Base-by-base conservation (phyloP, 2,113 vertebrate genomes). In the Anoplopoma fimbria region DNA sequence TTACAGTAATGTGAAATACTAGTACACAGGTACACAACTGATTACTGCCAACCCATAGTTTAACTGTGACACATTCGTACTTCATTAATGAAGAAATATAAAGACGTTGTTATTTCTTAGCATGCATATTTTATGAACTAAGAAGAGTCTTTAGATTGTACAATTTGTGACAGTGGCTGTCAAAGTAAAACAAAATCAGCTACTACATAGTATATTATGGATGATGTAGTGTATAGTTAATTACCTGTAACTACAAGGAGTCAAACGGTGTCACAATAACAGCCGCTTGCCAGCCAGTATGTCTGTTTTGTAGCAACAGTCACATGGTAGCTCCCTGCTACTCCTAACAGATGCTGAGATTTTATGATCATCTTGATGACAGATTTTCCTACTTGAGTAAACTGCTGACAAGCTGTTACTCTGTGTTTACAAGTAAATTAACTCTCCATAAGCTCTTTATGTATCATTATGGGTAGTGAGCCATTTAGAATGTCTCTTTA, bases 401-500 rank as follows among this genome's bases (percentile, higher is more conserved):
- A 90, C 42, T 63, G 63, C 78, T 74, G 81, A 85, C 88, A 89
- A 89, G 87, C 88, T 89, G 88, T 91, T 90, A 76, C 88, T 86
- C 70, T 29, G 69, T 67, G 83, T 88, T 87, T 81, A 84, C 89
- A 79, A 31, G 45, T 81, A 85, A 87, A 87, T 87, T 65, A 91
- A 78, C 77, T 84, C 62, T 78, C 15, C 33, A 72, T 67, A 84
- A 64, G 34, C 75, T 77, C 42, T 79, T 55, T 23, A 31, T 78
- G 47, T 40, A 68, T 82, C 75, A 75, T 70, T 78, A 87, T n/a
- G 68, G 36, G 0, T 33, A 65, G 49, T 60, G 38, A 70, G 67
- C 19, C 33, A 45, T 38, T 84, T 31, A 17, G 42, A 62, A 33
- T 19, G 34, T 23, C 27, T 31, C 27, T 70, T 42, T 58, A 70